phyloP scores from a whole-genome alignment of 2,888 invertebrate genomes.

The Eudasyphora cyanicolor region DNA sequence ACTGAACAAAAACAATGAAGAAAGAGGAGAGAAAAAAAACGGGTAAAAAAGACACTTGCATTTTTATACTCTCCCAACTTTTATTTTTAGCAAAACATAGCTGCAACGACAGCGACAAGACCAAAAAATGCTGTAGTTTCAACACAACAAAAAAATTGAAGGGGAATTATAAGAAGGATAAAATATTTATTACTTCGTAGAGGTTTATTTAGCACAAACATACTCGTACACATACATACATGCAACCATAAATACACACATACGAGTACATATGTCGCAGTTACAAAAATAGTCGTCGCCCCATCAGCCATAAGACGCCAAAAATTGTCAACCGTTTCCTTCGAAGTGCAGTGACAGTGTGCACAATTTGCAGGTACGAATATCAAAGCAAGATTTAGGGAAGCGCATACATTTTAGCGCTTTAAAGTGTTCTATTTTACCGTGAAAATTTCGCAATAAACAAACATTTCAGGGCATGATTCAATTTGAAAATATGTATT shows the following conservation, averaged over 20 bases:
- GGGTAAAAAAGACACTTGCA: conserved; percentile 57
- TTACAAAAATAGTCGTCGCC: background rate
- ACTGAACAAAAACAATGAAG: conserved; percentile 2
- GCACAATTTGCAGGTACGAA: conserved; percentile 1
- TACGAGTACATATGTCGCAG: background rate
- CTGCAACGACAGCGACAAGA: background rate
- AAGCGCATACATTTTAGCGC: too few relatives aligned
- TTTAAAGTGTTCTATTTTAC: too few relatives aligned
- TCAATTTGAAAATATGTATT: too few relatives aligned
- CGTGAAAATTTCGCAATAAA: too few relatives aligned
- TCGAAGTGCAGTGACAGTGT: background rate
- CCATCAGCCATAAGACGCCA: background rate
- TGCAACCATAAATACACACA: conserved; percentile 57
- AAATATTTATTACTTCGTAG: conserved; percentile 13
- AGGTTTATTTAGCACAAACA: conserved; percentile 64
- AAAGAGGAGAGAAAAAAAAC: conserved; percentile 32
- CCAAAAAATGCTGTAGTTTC: conserved; percentile 25
- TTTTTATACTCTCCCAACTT: conserved; percentile 62
- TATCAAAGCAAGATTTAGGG: too few relatives aligned
- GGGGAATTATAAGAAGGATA: background rate
- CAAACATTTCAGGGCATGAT: too few relatives aligned
- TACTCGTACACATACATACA: conserved; percentile 6
- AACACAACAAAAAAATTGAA: conserved; percentile 13
- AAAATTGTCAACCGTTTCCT: background rate
- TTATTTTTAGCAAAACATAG: conserved; percentile 56